Percentiles rank a stretch among this genome's conserved stretches.
These are phyloP conservation scores for Protodeltote pygarga DNA, from an alignment of 2,888 invertebrate species.

Conservation along the genomic window DNA sequence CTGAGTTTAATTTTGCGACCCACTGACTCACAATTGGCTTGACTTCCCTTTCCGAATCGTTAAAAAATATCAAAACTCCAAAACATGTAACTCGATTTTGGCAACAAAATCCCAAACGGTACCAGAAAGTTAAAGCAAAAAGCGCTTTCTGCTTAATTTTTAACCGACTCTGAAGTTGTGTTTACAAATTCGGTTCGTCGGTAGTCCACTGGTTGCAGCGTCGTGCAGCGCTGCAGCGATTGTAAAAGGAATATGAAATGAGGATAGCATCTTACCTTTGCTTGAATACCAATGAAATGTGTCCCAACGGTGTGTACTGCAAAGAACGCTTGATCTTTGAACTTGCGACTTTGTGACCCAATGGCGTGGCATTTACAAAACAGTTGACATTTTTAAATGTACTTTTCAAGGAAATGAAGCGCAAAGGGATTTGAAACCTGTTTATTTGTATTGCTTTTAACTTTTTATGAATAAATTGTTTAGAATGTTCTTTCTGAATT, in stretches of 20 bases:
- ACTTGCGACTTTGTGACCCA: slow-evolving; percentile 29
- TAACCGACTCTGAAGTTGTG: slow-evolving; percentile 31
- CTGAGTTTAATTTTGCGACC: too few relatives aligned
- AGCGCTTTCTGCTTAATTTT: slow-evolving; percentile 39
- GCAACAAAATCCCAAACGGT: slow-evolving; percentile 11
- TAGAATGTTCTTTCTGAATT: too few relatives aligned
- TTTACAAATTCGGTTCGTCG: slow-evolving; percentile 37
- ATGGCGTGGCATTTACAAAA: slow-evolving; percentile 23
- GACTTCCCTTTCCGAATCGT: slow-evolving; percentile 7
- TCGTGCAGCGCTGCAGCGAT: slow-evolving; percentile 30
- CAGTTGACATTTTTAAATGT: slow-evolving; percentile 13
- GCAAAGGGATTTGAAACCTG: slow-evolving; percentile 2
- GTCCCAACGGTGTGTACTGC: slow-evolving; percentile 14
- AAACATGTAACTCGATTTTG: slow-evolving; percentile 25
- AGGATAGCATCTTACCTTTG: slow-evolving; percentile 41
- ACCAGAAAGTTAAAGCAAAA: slow-evolving; percentile 21
- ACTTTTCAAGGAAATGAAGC: slow-evolving; percentile 21
- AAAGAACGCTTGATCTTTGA: slow-evolving; percentile 33
- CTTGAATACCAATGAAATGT: slow-evolving; percentile 34
- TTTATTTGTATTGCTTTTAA: slow-evolving; percentile 22
- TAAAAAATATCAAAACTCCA: slow-evolving; percentile 10
- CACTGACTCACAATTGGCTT: too few relatives aligned
- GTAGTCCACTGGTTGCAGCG: slow-evolving; percentile 25
- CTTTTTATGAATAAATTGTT: too few relatives aligned
- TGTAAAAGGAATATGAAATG: slow-evolving; percentile 55